These are phyloP conservation scores for Tringa solitaria DNA, from an alignment of 2,113 vertebrate genomes.

Conservation along the genomic window DNA sequence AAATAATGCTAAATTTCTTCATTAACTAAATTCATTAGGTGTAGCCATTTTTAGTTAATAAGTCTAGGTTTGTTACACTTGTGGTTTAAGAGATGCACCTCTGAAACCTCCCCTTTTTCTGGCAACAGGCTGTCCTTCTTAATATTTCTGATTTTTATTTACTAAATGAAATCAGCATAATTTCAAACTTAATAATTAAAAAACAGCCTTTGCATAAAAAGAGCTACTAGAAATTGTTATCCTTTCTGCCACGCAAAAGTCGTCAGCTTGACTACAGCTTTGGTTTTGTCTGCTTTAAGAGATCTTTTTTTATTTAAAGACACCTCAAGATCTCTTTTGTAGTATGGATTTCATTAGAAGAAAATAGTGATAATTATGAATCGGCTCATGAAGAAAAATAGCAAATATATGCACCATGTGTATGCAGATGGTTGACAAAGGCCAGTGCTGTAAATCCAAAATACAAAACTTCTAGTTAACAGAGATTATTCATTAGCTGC, in stretches of 20 bases:
- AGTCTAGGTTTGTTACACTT: background rate
- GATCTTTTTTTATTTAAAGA: background rate
- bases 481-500: background rate
- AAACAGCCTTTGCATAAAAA: background rate
- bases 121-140: background rate
- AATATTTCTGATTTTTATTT: background rate
- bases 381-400: background rate
- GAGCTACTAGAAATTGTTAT: background rate
- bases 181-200: background rate
- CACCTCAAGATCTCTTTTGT: background rate
- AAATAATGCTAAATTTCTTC: background rate
- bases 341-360: background rate
- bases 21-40: background rate
- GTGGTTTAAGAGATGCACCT: background rate
- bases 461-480: background rate
- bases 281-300: background rate
- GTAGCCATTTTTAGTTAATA: background rate
- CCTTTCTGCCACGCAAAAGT: background rate
- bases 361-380: background rate
- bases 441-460: background rate
- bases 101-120: background rate
- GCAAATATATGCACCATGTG: accelerated
- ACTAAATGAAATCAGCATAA: background rate
- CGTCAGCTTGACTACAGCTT: background rate
- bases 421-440: background rate